These are phyloP conservation scores for Equus przewalskii DNA, from an alignment of 2,113 vertebrate genomes.

Conservation along the genomic window DNA sequence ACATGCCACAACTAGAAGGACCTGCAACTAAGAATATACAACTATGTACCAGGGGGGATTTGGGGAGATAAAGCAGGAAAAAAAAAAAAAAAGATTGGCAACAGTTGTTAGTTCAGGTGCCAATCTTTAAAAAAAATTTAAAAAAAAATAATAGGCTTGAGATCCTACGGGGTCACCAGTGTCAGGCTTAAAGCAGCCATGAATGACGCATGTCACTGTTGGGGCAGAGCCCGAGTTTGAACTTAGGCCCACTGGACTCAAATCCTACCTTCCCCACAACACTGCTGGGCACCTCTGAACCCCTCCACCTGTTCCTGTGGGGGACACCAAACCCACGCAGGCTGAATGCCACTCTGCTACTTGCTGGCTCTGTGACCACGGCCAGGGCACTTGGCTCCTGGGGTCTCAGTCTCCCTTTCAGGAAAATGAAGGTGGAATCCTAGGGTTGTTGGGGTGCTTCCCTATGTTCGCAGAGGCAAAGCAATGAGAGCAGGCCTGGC, in stretches of 20 bases:
- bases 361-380: not conserved
- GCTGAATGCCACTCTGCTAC: not conserved
- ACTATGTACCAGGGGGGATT: too few relatives aligned
- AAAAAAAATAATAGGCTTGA: too few relatives aligned
- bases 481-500: not conserved
- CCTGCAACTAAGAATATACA: too few relatives aligned
- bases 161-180: not conserved
- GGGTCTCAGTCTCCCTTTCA: not conserved
- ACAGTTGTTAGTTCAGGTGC: too few relatives aligned
- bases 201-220: not conserved
- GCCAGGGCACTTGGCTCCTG: not conserved
- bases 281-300: not conserved
- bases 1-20: too few relatives aligned
- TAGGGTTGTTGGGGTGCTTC: not conserved
- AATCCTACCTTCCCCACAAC: not conserved
- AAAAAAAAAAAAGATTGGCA: too few relatives aligned
- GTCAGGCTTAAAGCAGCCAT: not conserved
- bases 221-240: not conserved
- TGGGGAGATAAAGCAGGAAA: too few relatives aligned
- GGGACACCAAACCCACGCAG: not conserved
- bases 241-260: not conserved
- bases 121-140: too few relatives aligned
- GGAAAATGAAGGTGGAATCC: not conserved
- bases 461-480: not conserved
- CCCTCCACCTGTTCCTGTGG: rapidly evolving